Evolutionary conservation across 1,140 invertebrate species (phyloP).

Genomic region (Philopotamus ludificatus): DNA sequence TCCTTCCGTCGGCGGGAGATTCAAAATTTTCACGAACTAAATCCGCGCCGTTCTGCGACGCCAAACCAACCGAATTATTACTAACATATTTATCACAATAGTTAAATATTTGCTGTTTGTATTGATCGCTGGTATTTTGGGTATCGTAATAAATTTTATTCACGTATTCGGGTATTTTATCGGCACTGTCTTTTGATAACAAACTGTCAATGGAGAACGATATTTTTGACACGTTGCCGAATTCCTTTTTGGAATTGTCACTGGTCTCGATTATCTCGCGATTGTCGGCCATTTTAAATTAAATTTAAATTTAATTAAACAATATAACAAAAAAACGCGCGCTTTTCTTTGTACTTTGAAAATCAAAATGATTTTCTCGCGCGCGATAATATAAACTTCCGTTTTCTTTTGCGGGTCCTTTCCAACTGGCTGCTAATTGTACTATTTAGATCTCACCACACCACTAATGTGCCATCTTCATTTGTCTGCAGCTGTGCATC

Average conservation of each 20-base stretch:
- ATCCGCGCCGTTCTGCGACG: no score
- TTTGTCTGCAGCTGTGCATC: conserved; percentile 8
- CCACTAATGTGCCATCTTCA: conserved; percentile 29
- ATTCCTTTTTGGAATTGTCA: conserved; percentile 7
- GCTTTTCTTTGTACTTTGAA: no score
- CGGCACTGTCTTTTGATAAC: not conserved
- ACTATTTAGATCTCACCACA: conserved; percentile 17
- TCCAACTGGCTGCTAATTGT: conserved; percentile 21
- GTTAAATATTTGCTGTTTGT: not conserved
- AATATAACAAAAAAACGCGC: no score
- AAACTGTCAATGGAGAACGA: conserved; percentile 20
- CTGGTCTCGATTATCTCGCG: no score
- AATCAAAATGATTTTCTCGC: no score
- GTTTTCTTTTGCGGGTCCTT: conserved; percentile 2
- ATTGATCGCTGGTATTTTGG: not conserved
- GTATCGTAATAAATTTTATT: not conserved
- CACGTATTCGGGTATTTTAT: not conserved
- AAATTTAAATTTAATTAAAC: no score
- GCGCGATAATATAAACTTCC: conserved; percentile 10
- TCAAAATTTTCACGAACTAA: no score
- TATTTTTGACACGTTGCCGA: conserved; percentile 13
- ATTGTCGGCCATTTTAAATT: not conserved
- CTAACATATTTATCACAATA: no score
- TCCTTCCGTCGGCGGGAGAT: no score
- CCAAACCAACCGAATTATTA: no score